Conservation (phyloP, 2,113 vertebrate species). For the Triplophysa rosa region DNA sequence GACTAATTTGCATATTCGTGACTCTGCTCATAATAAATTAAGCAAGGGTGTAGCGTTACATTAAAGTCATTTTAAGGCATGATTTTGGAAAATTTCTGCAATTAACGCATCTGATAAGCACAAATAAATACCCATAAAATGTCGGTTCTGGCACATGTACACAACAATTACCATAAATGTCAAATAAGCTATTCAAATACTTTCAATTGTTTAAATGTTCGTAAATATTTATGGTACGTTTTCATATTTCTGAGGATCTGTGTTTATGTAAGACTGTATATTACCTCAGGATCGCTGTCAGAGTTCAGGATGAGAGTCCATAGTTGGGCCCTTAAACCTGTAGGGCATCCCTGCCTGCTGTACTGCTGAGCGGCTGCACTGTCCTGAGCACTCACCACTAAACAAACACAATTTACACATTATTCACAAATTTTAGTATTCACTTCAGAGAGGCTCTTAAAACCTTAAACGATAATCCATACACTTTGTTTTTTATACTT, state of each 20-base stretch:
- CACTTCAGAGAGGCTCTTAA: constrained; percentile 17
- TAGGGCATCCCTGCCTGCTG: constrained; percentile 91
- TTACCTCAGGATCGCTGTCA: constrained; percentile 90
- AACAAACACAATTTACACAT: constrained; percentile 19
- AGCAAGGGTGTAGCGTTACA: too few species aligned
- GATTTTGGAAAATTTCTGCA: not conserved
- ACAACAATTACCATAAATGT: constrained; percentile 20
- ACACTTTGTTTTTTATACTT: constrained; percentile 17
- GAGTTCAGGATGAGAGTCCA: constrained; percentile 94
- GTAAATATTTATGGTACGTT: constrained; percentile 7
- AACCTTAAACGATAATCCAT: constrained; percentile 9
- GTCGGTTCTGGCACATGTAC: not conserved
- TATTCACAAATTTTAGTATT: constrained; percentile 5
- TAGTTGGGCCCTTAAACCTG: constrained; percentile 86
- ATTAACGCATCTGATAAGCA: not conserved
- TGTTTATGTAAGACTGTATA: not conserved
- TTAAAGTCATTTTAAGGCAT: too few species aligned
- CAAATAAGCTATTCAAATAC: not conserved
- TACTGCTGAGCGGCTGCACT: constrained; percentile 95
- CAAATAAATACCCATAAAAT: constrained; percentile 27
- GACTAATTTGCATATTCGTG: too few species aligned
- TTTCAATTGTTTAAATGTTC: not conserved
- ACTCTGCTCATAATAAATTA: too few species aligned
- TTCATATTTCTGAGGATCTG: not conserved
- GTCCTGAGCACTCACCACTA: constrained; percentile 88